A percentile compares a stretch with the other conserved stretches of the same genome.
These are phyloP conservation scores for Gallinago stenura DNA, from an alignment of 2,797 vertebrate genomes.

Conservation along the genomic window DNA sequence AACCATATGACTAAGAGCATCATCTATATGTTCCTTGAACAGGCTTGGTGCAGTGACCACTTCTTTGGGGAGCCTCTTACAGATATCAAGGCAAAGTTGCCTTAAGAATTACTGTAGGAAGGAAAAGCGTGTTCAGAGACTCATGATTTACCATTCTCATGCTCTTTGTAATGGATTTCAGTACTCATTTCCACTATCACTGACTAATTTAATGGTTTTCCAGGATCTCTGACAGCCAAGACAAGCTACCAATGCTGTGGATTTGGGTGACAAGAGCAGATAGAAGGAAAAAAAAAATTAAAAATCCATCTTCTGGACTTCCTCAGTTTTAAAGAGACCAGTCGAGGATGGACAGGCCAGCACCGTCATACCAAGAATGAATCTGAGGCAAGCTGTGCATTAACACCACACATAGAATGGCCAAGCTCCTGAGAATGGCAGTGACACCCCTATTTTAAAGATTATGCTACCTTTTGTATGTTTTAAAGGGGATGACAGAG, in stretches of 20 bases:
- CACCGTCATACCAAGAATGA: not conserved
- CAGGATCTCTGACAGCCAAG: not conserved
- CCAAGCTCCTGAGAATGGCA: not conserved
- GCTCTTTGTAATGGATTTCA: not conserved
- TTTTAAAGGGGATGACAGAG: not conserved
- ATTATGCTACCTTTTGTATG: not conserved
- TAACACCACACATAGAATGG: not conserved
- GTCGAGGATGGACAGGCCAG: not conserved
- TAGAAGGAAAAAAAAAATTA: not conserved
- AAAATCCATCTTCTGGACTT: not conserved
- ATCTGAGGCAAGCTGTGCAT: not conserved
- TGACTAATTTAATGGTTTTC: not conserved
- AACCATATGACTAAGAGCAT: not conserved
- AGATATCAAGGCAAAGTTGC: not conserved
- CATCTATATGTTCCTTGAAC: not conserved
- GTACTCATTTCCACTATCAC: not conserved
- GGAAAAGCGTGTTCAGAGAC: rapidly evolving
- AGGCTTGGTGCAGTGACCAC: not conserved
- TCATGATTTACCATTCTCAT: not conserved
- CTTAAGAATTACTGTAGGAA: not conserved
- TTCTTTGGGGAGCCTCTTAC: not conserved
- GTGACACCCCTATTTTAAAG: not conserved
- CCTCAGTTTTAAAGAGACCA: not conserved
- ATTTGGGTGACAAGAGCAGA: not conserved
- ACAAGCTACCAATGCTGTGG: not conserved